A percentile compares a stretch with the other conserved stretches of the same genome.
phyloP scores from a whole-genome alignment of 2,797 vertebrate species.

The Bovichtus variegatus region DNA sequence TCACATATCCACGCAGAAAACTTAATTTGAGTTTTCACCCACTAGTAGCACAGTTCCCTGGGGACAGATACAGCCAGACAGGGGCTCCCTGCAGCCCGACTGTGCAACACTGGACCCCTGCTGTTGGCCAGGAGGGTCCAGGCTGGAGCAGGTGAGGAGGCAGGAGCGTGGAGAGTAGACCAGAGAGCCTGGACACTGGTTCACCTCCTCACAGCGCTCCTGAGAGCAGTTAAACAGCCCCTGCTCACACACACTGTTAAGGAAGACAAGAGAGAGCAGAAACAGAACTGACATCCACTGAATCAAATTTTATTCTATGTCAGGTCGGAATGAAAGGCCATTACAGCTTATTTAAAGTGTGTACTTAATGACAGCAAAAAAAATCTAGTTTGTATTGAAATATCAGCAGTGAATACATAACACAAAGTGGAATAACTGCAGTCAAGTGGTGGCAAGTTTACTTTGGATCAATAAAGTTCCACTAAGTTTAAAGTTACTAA shows the following conservation, averaged over 20 bases:
- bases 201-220: slow-evolving; percentile 76
- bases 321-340: background rate
- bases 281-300: background rate
- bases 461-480: background rate
- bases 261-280: background rate
- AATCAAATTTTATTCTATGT: background rate
- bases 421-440: background rate
- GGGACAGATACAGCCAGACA: slow-evolving; percentile 91
- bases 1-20: background rate
- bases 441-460: background rate
- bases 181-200: slow-evolving; percentile 86
- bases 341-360: background rate
- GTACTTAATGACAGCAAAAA: background rate
- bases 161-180: slow-evolving; percentile 87
- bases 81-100: slow-evolving; percentile 78
- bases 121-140: slow-evolving; percentile 75
- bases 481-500: background rate
- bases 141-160: slow-evolving; percentile 88
- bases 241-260: slow-evolving; percentile 83
- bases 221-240: slow-evolving; percentile 87
- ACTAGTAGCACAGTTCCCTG: slow-evolving; percentile 88
- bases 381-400: background rate
- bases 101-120: slow-evolving; percentile 43
- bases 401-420: background rate
- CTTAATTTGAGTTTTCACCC: slow-evolving; percentile 46